Evolutionary conservation across 2,888 invertebrate species (phyloP), one percentile per base, ranked within the genome.

Genomic region (Plagodis dolabraria): DNA sequence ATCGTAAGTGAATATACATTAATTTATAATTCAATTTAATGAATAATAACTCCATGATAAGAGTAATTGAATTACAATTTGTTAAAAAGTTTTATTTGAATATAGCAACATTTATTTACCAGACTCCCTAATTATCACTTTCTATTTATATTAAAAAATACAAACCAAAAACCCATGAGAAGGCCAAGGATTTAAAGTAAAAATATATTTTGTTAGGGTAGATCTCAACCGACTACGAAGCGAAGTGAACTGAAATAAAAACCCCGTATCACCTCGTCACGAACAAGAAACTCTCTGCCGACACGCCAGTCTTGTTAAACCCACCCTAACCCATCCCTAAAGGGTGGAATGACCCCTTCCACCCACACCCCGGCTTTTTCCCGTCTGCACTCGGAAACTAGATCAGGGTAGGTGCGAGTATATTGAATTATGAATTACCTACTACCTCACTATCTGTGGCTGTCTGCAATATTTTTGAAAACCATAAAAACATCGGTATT

Each of bases 341-440:
- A 10, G 40, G 9, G 40, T 40, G 8, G 10, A 8, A 10, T 10
- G 40, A 10, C 40, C 40, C 10, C 40, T n/a, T 33, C 12, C 38
- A 50, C 34, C 46, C 60, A n/a, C 38, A 40, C 75, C 78, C 79
- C 79, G 71, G 79, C 78, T 79, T 84, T 89, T 89, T 87, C 86
- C 85, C 82, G 82, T 85, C 85, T 87, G 87, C 87, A 86, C 83
- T 89, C 81, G 76, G 53, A 45, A 57, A 57, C 82, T 78, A 77
- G 80, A 79, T 77, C 79, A 79, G 81, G 80, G 82, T 83, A 40
- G 22, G 22, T 22, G 22, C 22, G 22, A 22, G 4, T 36, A 80
- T 84, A 87, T 88, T 89, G 89, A 89, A 89, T 92, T 88, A 89
- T 87, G 85, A 87, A 87, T 85, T 83, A 85, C 83, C 85, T 83